A percentile compares a stretch with the other conserved stretches of the same genome.
These are phyloP conservation scores for Fragum fragum DNA, from an alignment of 2,888 invertebrate genomes.

Conservation along the genomic window DNA sequence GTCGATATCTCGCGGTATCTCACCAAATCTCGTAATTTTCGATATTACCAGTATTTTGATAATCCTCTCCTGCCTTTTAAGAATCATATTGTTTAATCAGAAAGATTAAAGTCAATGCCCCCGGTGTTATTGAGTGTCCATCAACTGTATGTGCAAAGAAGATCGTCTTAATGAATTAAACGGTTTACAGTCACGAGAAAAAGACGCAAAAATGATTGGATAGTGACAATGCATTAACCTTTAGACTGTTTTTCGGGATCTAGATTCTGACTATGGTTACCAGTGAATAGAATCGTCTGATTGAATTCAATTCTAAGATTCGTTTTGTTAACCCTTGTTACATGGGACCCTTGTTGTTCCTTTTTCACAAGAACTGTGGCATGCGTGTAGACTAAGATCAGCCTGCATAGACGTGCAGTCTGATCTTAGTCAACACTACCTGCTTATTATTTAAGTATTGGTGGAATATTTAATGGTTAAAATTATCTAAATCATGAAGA, in stretches of 20 bases:
- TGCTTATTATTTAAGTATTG: too few relatives aligned
- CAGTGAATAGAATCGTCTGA: too few relatives aligned
- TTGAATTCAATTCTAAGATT: too few relatives aligned
- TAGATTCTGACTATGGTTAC: too few relatives aligned
- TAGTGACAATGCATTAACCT: conserved; percentile 6
- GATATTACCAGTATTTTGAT: conserved; percentile 55
- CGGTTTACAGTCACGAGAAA: not conserved
- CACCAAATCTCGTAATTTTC: conserved; percentile 50
- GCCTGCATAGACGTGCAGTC: too few relatives aligned
- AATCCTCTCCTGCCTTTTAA: conserved; percentile 49
- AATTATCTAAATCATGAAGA: too few relatives aligned
- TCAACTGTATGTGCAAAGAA: conserved; percentile 30
- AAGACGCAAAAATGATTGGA: not conserved
- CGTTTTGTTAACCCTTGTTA: too few relatives aligned
- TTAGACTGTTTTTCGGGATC: not conserved
- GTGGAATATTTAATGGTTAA: too few relatives aligned
- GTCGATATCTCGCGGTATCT: conserved; percentile 44
- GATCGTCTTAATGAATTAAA: conserved; percentile 42
- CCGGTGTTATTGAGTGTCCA: conserved; percentile 45
- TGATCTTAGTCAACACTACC: too few relatives aligned
- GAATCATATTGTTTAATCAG: conserved; percentile 48
- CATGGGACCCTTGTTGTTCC: too few relatives aligned
- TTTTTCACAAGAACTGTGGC: too few relatives aligned
- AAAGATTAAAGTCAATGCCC: conserved; percentile 41
- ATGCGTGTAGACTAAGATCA: too few relatives aligned